Evolutionary conservation across 2,888 invertebrate genomes (phyloP), one percentile per base, ranked within the genome.

Genomic region (Leptodirus hochenwartii): DNA sequence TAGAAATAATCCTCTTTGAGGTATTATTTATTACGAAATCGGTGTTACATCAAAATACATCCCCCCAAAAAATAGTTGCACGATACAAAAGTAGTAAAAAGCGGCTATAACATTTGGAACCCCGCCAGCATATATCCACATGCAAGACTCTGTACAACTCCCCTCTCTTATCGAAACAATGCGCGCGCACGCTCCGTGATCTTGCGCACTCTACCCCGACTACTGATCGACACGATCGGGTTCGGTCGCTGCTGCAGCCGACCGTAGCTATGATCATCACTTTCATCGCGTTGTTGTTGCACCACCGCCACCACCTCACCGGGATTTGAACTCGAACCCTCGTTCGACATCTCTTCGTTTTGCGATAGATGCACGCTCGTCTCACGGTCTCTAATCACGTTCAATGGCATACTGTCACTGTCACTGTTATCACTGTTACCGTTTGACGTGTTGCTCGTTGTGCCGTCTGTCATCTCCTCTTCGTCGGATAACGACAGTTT

Each of bases 141-240:
- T n/a, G n/a, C n/a, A n/a, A n/a, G n/a, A n/a, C n/a, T n/a, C n/a
- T n/a, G n/a, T n/a, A n/a, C n/a, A n/a, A n/a, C n/a, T n/a, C n/a
- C n/a, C n/a, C n/a, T n/a, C n/a, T n/a, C n/a, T 31, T 24, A 31
- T n/a, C n/a, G n/a, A n/a, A 54, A 43, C 17, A 53, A 39, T 28
- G 77, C 76, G 29, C 76, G 63, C 35, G 79, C 82, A 49, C 79
- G 70, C 32, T 78, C 72, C 15, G 84, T 84, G 42, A 85, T 67
- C 53, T 76, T 79, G 30, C 88, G 66, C 32, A 88, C 69, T 23
- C 88, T 66, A 3, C 90, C 88, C 30, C 88, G 66, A 43, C 84
- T 85, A 49, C 79, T 80, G 17, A 76, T 67, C 42, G 65, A 69
- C 26, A 66, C 34, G 9, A 39, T 24, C 11, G 24, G 30, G 13